Evolutionary conservation across 2,797 vertebrate genomes (phyloP), one percentile per base, ranked within the genome.

Genomic region (Spatula clypeata): DNA sequence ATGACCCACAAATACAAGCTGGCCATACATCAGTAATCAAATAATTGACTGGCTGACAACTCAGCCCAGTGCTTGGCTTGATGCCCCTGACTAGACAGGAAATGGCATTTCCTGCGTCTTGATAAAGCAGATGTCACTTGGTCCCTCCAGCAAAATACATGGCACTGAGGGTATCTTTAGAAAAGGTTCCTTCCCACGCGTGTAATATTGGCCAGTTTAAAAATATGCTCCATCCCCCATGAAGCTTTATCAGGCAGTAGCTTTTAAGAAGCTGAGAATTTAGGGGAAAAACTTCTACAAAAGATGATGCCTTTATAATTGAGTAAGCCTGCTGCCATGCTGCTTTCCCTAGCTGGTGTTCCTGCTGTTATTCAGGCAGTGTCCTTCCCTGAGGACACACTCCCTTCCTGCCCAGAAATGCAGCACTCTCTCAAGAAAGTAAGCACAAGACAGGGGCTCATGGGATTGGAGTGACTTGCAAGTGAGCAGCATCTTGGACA

Each of bases 61-160:
- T 86, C 92, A 93, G 64, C 83, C 60, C 72, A 54, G 27, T 51
- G 49, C 90, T 96, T 96, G 89, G 76, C 96, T 74, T 82, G 74
- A 94, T 97, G 82, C 73, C 88, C 66, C 27, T 60, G 87, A 85
- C 79, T 80, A 70, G 85, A 93, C 24, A 15, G 64, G 69, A 94
- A 96, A 91, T 69, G 64, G 73, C 60, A 90, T 85, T 92, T 81
- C 81, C 94, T 31, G 32, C 1, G 2, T 92, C 92, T 94, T 96
- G 93, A 90, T 93, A 81, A 94, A 88, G 83, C 88, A 95, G 86
- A 93, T 95, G 90, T 92, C 88, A 64, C 51, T 92, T 70, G 45
- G 83, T 73, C 55, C 94, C 86, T 93, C 47, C 73, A 88, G 92
- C 62, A 90, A 96, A 86, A 93, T 77, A 47, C 79, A 75, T 5